phyloP scores from a whole-genome alignment of 1,140 invertebrate genomes.

The Bradynema listronoti region DNA sequence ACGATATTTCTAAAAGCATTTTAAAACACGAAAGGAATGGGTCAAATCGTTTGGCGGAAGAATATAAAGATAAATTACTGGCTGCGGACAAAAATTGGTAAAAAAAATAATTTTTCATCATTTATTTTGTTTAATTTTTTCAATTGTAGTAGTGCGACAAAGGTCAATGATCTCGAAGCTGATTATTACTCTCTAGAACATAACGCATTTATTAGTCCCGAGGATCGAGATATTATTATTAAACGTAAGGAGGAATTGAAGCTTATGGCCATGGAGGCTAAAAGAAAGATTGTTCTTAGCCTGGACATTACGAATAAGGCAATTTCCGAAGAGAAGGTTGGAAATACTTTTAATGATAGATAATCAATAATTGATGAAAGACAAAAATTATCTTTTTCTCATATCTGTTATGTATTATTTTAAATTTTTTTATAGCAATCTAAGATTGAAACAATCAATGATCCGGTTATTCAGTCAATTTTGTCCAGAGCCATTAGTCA shows the following conservation, averaged over 20 bases:
- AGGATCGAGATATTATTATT: constrained; percentile 63
- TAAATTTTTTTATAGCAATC: constrained; percentile 19
- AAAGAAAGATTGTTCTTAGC: constrained; percentile 31
- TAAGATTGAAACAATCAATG: constrained; percentile 32
- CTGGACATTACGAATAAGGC: constrained; percentile 26
- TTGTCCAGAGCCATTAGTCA: constrained; percentile 13
- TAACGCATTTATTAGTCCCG: constrained; percentile 39
- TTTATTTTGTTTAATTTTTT: too few relatives aligned
- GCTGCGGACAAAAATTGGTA: constrained; percentile 25
- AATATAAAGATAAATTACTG: constrained; percentile 26
- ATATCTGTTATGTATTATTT: constrained; percentile 8
- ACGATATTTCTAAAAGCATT: constrained; percentile 12
- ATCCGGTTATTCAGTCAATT: constrained; percentile 34
- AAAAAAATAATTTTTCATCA: background rate
- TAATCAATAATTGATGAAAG: too few relatives aligned
- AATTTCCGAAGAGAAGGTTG: constrained; percentile 25
- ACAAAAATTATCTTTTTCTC: too few relatives aligned
- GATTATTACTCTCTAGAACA: constrained; percentile 49
- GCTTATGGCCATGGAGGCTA: constrained; percentile 21
- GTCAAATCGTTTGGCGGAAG: too few relatives aligned
- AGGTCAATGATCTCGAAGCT: constrained; percentile 44
- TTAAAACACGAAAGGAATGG: too few relatives aligned
- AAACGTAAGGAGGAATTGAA: constrained; percentile 48
- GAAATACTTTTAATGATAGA: too few relatives aligned
- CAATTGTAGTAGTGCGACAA: constrained; percentile 36